A percentile compares a stretch with the other conserved stretches of the same genome.
Evolutionary conservation across 1,140 invertebrate genomes (phyloP).

Genomic region (Catajapyx aquilonaris): DNA sequence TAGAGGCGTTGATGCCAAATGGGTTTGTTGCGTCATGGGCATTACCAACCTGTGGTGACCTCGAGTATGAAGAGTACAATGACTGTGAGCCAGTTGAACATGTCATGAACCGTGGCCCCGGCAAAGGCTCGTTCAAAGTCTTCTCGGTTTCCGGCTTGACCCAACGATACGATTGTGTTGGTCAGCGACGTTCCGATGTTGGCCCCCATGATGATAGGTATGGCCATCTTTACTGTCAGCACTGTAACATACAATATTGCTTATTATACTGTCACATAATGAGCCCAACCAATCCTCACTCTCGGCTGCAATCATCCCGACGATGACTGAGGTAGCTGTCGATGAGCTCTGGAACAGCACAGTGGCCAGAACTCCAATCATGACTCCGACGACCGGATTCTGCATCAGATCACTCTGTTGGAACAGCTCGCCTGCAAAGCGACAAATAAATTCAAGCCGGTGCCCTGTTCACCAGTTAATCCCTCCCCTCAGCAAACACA

Average conservation of each 20-base stretch:
- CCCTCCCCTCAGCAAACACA: no score
- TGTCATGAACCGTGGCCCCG: conserved; percentile 34
- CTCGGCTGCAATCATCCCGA: conserved; percentile 33
- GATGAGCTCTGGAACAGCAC: conserved; percentile 37
- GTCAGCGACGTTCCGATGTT: conserved; percentile 38
- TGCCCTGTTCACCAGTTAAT: no score
- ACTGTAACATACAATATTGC: no score
- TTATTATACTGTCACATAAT: no score
- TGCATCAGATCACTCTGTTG: conserved; percentile 23
- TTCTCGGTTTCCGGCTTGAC: conserved; percentile 21
- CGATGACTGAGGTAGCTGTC: conserved; percentile 36
- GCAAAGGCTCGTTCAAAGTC: conserved; percentile 32
- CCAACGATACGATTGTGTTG: conserved; percentile 33
- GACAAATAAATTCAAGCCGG: no score
- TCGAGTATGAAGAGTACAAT: conserved; percentile 23
- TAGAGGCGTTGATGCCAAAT: no score
- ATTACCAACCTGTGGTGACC: conserved; percentile 15
- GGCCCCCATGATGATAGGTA: conserved; percentile 36
- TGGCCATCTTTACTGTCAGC: conserved; percentile 24
- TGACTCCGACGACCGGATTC: conserved; percentile 29
- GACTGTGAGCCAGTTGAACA: conserved; percentile 28
- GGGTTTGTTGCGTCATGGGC: no score
- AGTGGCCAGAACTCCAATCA: conserved; percentile 36
- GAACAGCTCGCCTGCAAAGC: conserved; percentile 21
- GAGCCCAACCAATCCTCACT: no score